Percentiles rank a stretch among this genome's conserved stretches.
Conservation (phyloP, 2,113 vertebrate genomes). For the Rhineura floridana region DNA sequence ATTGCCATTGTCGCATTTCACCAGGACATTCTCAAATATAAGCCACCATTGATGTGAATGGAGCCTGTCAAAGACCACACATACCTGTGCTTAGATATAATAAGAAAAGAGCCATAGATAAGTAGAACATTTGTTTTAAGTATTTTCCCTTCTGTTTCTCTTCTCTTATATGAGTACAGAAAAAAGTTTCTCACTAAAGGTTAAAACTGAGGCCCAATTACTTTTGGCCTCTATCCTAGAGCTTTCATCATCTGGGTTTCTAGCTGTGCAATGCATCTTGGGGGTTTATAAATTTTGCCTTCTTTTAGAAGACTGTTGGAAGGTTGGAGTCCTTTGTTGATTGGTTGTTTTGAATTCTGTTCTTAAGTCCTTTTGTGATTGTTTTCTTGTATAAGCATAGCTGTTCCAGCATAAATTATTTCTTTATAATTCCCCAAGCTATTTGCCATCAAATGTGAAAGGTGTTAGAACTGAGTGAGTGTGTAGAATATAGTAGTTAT, state of each 20-base stretch:
- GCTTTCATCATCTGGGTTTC: slow-evolving; percentile 59
- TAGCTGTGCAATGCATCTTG: slow-evolving; percentile 49
- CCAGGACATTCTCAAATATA: not conserved
- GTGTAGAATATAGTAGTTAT: slow-evolving; percentile 43
- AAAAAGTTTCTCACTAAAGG: slow-evolving; percentile 52
- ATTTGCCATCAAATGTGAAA: slow-evolving; percentile 61
- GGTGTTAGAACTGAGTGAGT: slow-evolving; percentile 63
- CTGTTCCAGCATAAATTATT: slow-evolving; percentile 30
- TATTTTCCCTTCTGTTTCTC: slow-evolving; percentile 48
- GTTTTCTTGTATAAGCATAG: slow-evolving; percentile 35
- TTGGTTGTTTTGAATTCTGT: slow-evolving; percentile 42
- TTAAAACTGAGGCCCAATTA: slow-evolving; percentile 49
- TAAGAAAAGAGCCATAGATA: slow-evolving; percentile 19
- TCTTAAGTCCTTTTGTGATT: slow-evolving; percentile 38
- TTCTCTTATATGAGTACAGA: slow-evolving; percentile 43
- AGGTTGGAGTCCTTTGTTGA: slow-evolving; percentile 9
- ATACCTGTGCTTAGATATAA: slow-evolving; percentile 24
- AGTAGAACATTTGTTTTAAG: not conserved
- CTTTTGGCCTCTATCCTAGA: slow-evolving; percentile 47
- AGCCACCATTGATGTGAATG: not conserved
- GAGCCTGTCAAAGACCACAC: fast-evolving
- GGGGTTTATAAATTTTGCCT: slow-evolving; percentile 52
- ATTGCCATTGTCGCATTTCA: not conserved
- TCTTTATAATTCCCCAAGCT: slow-evolving; percentile 57
- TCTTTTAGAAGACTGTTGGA: not conserved